Evolutionary conservation across 2,888 invertebrate species (phyloP).

Genomic region (Conistra vaccinii): DNA sequence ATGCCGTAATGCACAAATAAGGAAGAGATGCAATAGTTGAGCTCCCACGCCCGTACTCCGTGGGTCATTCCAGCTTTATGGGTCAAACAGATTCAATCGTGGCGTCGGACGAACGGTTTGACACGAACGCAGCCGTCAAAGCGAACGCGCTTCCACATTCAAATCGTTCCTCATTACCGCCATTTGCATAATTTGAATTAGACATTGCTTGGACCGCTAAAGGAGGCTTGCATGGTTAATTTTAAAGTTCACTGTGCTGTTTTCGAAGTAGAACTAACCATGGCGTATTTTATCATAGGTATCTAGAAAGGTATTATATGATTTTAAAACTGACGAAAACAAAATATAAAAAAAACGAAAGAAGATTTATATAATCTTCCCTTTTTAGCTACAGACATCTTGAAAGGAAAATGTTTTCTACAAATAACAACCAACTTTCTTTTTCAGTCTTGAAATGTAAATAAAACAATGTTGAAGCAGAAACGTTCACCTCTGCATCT

Average conservation of each 20-base stretch:
- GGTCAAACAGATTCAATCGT: constrained; percentile 68
- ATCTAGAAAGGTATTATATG: not conserved
- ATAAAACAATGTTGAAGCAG: not conserved
- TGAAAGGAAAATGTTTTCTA: not conserved
- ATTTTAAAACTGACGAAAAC: not conserved
- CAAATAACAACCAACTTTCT: not conserved
- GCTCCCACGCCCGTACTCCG: constrained; percentile 64
- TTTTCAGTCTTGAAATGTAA: not conserved
- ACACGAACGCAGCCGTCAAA: constrained; percentile 58
- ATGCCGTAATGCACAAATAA: constrained; percentile 57
- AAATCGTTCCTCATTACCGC: constrained; percentile 61
- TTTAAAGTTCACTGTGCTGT: constrained; percentile 32
- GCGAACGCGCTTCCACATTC: constrained; percentile 61
- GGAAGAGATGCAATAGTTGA: constrained; percentile 57
- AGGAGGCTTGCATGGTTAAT: constrained; percentile 39
- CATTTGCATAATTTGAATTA: constrained; percentile 62
- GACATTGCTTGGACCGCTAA: constrained; percentile 39
- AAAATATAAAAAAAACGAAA: too few species aligned
- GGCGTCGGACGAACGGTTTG: constrained; percentile 57
- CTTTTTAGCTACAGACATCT: not conserved
- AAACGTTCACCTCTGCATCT: too few species aligned
- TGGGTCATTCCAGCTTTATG: constrained; percentile 62
- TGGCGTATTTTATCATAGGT: not conserved
- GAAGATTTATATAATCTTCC: too few species aligned
- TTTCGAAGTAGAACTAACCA: constrained; percentile 1